A percentile compares a stretch with the other conserved stretches of the same genome.
These are phyloP conservation scores for Elmis aenea DNA, from an alignment of 2,888 invertebrate species.

Conservation along the genomic window DNA sequence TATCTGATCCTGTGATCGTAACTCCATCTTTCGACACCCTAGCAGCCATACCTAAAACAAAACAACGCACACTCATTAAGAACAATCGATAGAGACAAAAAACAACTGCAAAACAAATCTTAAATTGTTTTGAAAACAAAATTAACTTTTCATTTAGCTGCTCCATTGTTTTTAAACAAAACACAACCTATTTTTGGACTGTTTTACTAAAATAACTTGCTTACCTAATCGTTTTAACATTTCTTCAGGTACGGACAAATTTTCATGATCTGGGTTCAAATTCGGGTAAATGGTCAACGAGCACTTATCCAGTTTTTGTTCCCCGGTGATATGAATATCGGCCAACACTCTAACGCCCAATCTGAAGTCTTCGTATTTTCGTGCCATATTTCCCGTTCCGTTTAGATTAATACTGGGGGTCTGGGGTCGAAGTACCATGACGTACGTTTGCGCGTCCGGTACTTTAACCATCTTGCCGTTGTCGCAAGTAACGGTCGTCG, in stretches of 20 bases:
- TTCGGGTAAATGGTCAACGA: conserved; percentile 92
- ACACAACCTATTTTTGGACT: no score
- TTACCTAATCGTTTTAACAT: conserved; percentile 65
- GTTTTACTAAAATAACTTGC: no score
- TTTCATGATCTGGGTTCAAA: conserved; percentile 93
- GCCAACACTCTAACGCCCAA: conserved; percentile 85
- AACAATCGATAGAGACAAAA: no score
- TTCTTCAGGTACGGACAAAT: conserved; percentile 68
- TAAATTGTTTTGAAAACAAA: no score
- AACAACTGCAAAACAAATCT: no score
- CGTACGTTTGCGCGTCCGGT: conserved; percentile 74
- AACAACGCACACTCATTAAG: no score
- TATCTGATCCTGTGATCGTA: conserved; percentile 71
- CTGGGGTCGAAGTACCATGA: conserved; percentile 82
- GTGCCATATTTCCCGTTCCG: conserved; percentile 75
- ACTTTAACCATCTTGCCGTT: conserved; percentile 69
- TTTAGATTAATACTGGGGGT: conserved; percentile 79
- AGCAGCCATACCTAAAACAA: conserved; percentile 53
- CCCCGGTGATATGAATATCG: conserved; percentile 71
- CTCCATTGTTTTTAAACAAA: no score
- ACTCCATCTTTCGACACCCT: conserved; percentile 89
- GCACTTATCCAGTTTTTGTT: conserved; percentile 84
- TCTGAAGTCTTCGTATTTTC: conserved; percentile 80
- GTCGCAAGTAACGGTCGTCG: conserved; percentile 73
- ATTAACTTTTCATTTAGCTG: no score